These are phyloP conservation scores for Petrolisthes manimaculis DNA, from an alignment of 2,888 invertebrate genomes.

Conservation along the genomic window DNA sequence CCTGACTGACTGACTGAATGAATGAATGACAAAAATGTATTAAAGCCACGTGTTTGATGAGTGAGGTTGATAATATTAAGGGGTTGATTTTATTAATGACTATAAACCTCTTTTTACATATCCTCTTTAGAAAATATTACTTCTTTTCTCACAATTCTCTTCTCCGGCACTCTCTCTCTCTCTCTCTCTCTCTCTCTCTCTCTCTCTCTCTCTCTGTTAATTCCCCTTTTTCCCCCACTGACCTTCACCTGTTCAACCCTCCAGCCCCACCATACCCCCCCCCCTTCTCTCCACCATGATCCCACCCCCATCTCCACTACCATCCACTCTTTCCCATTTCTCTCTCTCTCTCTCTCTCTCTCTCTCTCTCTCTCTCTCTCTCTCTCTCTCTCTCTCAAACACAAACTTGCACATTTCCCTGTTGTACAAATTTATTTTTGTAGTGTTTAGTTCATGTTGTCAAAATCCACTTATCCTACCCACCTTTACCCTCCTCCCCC, in stretches of 20 bases:
- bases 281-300: not conserved
- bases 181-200: slow-evolving; percentile 24
- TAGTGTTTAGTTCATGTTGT: too few species aligned
- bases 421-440: too few species aligned
- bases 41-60: too few species aligned
- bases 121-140: not conserved
- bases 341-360: not conserved
- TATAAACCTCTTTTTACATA: too few species aligned
- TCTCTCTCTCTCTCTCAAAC: not conserved
- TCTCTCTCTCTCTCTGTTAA: not conserved
- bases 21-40: too few species aligned
- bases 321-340: not conserved
- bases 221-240: not conserved
- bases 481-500: slow-evolving; percentile 11
- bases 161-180: slow-evolving; percentile 15
- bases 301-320: too few species aligned
- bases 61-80: too few species aligned
- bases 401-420: too few species aligned
- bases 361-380: not conserved
- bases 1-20: not conserved
- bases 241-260: not conserved
- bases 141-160: not conserved
- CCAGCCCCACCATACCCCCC: not conserved
- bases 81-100: too few species aligned
- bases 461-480: too few species aligned